phyloP scores from a whole-genome alignment of 2,797 vertebrate genomes.

The Leucoraja ocellata region DNA sequence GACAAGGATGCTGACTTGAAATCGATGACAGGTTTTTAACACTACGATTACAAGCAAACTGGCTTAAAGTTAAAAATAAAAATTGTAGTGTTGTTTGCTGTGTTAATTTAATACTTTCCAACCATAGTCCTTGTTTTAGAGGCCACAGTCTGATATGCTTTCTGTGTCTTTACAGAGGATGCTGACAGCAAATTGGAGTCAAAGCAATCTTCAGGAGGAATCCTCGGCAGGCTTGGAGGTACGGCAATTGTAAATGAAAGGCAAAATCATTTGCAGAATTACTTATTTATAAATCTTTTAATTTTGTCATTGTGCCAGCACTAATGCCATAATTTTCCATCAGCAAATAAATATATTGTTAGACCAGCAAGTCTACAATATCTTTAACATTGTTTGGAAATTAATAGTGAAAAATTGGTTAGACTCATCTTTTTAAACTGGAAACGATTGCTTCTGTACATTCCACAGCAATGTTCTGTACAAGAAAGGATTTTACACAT shows the following conservation, averaged over 20 bases:
- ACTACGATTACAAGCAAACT: neutral
- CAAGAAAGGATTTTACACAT: neutral
- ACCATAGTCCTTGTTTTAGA: neutral
- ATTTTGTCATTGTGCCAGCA: neutral
- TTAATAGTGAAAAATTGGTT: neutral
- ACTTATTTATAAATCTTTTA: neutral
- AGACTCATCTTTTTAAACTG: neutral
- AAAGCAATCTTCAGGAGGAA: constrained; percentile 66
- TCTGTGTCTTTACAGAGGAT: constrained; percentile 59
- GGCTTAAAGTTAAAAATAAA: neutral
- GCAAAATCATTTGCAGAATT: constrained; percentile 1
- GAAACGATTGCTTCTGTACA: neutral
- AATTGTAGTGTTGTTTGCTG: neutral
- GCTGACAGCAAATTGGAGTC: constrained; percentile 76
- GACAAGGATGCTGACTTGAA: neutral
- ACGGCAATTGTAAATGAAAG: constrained; percentile 42
- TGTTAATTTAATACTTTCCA: neutral
- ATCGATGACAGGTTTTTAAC: neutral
- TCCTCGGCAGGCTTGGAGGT: constrained; percentile 87
- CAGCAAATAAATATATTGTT: neutral
- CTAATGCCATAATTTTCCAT: neutral
- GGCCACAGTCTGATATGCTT: constrained; percentile 40
- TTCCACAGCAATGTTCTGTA: neutral
- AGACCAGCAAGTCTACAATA: neutral
- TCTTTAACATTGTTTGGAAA: neutral